Base-by-base conservation (phyloP, 2,888 invertebrate genomes). In the Polydrusus pterygomalis region DNA sequence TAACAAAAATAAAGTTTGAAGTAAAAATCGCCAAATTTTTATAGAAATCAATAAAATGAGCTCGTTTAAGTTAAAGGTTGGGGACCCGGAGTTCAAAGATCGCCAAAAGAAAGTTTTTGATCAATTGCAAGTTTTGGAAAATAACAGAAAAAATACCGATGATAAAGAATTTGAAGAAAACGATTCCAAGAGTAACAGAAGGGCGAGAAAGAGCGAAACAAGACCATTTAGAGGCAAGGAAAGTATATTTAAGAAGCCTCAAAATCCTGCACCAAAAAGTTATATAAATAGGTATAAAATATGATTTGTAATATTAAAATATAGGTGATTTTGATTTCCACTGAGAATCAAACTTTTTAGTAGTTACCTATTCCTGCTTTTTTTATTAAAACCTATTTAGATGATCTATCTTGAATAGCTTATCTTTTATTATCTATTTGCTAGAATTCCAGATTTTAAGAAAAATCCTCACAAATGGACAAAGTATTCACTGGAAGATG, bases 381-480 rank as follows among this genome's bases (percentile, higher is more conserved):
- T 34, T 7, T 34, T 34, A 34, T 34, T 10, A 34, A 30, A 10
- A 34, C 34, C 2, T 34, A 34, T 10, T 6, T 43, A 43, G 43
- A 43, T 13, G 43, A 1, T 9, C 34, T 34, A 2, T 13, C 43
- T 43, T 11, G 1, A 43, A 11, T 13, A 49, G 15, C 49, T 49
- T 1, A 17, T 49, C 17, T 17, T 25, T 25, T 70, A n/a, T n/a
- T 15, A 47, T n/a, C 47, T 49, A n/a, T 40, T 70, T 49, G n/a
- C 25, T 63, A 77, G 84, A 63, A 84, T 87, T 5, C 90, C 90
- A 49, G 90, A 89, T 80, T 91, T 91, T 83, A 90, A 93, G 82
- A 91, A 91, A 79, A 93, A 96, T 87, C 96, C 96, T 13, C 91
- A 94, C 77, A 95, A 94, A 84, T 96, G 95, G 94, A 92, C 91